Base-by-base conservation (phyloP, 2,888 invertebrate genomes). In the Gasteruption jaculator region DNA sequence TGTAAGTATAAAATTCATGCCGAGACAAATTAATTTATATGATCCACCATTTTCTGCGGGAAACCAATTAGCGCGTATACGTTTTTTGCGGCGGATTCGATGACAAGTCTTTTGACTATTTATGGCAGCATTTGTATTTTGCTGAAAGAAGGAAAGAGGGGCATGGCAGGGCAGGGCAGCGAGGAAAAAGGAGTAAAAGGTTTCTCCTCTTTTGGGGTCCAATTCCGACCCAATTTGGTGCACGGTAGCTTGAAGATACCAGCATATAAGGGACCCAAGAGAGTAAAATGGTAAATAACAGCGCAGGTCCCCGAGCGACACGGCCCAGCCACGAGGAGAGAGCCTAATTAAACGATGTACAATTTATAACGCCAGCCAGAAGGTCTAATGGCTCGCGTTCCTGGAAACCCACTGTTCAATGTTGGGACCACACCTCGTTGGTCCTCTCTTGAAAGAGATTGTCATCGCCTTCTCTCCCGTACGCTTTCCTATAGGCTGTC, bases 281-380 rank as follows among this genome's bases (percentile, higher is more conserved):
- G 50, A 52, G 54, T 61, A 62, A 63, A n/a, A 62, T 60, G 62
- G 58, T 57, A 60, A 64, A 63, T 60, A 62, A 58, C 57, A 52
- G 50, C 48, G 29, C 5, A 6, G 45, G 40, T 45, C 55, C 52
- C 49, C 46, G 50, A 43, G 34, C 39, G 49, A 42, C 39, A 38
- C 19, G 18, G 38, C 24, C 38, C 36, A 29, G 40, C 48, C 49
- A 49, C 49, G 49, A 45, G 46, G 53, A 57, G 58, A 57, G 64
- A 56, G 63, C 68, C 70, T 70, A 70, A 70, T 69, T 70, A 69
- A 70, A 70, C 68, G 68, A 70, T 70, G 69, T 69, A 68, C 65
- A 68, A 70, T 70, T 70, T 70, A 70, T 70, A 70, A 70, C 68
- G 65, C 69, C 66, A 68, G 63, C 57, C 60, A 58, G 60, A 65